Base-by-base conservation (phyloP, 2,797 vertebrate species). In the Phalloptychus januarius region DNA sequence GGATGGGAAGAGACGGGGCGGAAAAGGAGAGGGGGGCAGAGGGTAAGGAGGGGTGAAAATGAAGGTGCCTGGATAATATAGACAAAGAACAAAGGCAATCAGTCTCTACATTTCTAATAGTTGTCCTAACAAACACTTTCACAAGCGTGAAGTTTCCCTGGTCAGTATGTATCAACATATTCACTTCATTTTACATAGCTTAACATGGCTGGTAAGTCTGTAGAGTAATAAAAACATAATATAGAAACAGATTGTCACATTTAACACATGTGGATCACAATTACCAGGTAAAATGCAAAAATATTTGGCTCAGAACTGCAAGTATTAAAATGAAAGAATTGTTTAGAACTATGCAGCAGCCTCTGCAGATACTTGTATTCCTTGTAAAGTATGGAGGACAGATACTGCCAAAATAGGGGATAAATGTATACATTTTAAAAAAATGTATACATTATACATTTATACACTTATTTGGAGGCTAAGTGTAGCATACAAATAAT, bases 1-100 rank as follows among this genome's bases (percentile, higher is more conserved):
- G 92, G 90, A 87, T 80, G 87, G 85, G 81, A 71, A 11, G 74
- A 82, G 58, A 38, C 28, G 56, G 36, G 61, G 63, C n/a, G 71
- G 76, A 23, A 67, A 81, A 70, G 42, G 28, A 44, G 67, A 44
- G 74, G 65, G 56, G 76, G 84, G 85, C 80, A 84, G 56, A 48
- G 86, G 79, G 71, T 58, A 75, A 82, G 20, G 77, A 65, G 71
- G 76, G 73, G 69, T 80, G 74, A 81, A 85, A 86, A 81, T 85
- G 74, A 90, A 86, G 74, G 2, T 81, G 79, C 56, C 67, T 75
- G 3, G 46, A 69, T 52, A 56, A 74, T 67, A 12, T 31, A 50
- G 28, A 75, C 28, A 33, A 61, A 33, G 56, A 75, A 46, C 74
- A 63, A 46, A 46, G 56, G 23, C 50, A 15, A 8, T 31, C 12